Conservation (phyloP, 1,140 invertebrate species). For the Drosophila orena region DNA sequence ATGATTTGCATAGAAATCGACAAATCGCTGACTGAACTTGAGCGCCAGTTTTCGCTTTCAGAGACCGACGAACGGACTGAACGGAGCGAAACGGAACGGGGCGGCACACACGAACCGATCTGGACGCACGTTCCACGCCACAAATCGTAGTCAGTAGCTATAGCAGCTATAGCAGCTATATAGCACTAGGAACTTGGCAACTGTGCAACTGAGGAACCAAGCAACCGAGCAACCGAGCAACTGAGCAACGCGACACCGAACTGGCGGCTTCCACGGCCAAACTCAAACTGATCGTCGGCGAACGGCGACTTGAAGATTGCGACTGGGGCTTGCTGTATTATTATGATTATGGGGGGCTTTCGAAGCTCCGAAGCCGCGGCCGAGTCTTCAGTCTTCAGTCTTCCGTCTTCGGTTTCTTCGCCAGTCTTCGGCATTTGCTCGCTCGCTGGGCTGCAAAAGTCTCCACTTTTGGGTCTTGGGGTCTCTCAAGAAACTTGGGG, state of each 20-base stretch:
- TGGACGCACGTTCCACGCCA: constrained; percentile 33
- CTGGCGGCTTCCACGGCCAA: constrained; percentile 61
- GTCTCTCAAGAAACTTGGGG: background rate
- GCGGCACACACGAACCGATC: constrained; percentile 16
- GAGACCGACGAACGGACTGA: constrained; percentile 23
- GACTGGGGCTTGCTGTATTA: constrained; percentile 35
- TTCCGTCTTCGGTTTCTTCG: constrained; percentile 11
- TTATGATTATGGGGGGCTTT: constrained; percentile 13
- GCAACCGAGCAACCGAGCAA: background rate
- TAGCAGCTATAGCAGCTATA: background rate
- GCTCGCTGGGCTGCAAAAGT: constrained; percentile 10
- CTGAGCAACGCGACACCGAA: constrained; percentile 8
- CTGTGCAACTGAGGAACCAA: background rate
- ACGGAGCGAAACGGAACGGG: background rate
- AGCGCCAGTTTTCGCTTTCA: constrained; percentile 73
- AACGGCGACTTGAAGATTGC: constrained; percentile 63
- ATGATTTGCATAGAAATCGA: constrained; percentile 82
- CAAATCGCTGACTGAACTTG: constrained; percentile 64
- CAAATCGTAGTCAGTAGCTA: background rate
- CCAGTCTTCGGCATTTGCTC: constrained; percentile 22
- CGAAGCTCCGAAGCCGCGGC: constrained; percentile 43
- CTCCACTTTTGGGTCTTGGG: constrained; percentile 26
- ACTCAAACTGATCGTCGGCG: constrained; percentile 65
- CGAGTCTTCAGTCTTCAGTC: constrained; percentile 7
- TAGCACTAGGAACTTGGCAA: constrained; percentile 1